Base-by-base conservation (phyloP, 2,888 invertebrate species). In the Caradrina clavipalpis region DNA sequence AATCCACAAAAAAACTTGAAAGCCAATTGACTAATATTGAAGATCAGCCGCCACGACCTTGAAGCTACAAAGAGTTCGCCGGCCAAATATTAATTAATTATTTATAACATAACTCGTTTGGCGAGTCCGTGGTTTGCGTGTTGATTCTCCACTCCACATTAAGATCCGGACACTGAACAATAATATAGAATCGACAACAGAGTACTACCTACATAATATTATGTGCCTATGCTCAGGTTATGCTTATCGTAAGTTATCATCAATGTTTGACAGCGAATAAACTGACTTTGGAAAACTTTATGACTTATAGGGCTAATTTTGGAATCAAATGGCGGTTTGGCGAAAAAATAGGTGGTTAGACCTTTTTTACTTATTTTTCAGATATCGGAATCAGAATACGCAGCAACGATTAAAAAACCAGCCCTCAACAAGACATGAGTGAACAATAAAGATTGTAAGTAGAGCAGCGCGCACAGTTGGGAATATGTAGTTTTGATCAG, bases 21-120 rank as follows among this genome's bases (percentile, higher is more conserved):
- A 73, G 49, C 61, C 60, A 85, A 84, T 80, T 76, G 77, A 86
- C 80, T 86, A 86, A 84, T 87, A 84, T 80, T 83, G 76, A 85
- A 86, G 86, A 86, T 88, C 85, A 83, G 80, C 83, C 86, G 81
- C 71, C 56, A 69, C 83, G 87, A 92, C 94, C 94, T 95, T 94
- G 94, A 88, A 87, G 88, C 86, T 85, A 88, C 90, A 88, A 90
- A 90, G 90, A 93, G 92, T 93, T 93, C 89, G 92, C 90, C 91
- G 91, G 88, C 91, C 91, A 92, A 94, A 93, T 92, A 92, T 92
- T 93, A 94, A 94, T 94, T 92, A 94, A 93, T 92, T 93, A 93
- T 93, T 92, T 93, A 92, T 92, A 91, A 90, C 89, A 89, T 89
- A 94, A 94, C 94, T 89, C 87, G 94, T 94, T 94, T 91, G 91